A percentile compares a stretch with the other conserved stretches of the same genome.
phyloP scores from a whole-genome alignment of 2,888 invertebrate genomes.

The Drosophila antonietae region DNA sequence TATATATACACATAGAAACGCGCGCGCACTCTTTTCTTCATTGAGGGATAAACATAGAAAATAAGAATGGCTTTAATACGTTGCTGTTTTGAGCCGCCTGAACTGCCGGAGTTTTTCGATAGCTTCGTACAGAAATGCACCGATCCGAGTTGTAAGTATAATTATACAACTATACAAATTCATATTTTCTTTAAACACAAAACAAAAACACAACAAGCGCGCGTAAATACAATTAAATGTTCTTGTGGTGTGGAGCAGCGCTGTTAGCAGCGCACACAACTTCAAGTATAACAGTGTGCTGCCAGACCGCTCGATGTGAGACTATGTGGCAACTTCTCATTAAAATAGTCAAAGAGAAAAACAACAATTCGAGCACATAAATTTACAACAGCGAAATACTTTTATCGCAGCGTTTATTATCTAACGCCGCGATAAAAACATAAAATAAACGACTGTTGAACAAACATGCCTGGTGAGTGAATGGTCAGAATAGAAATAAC shows the following conservation, averaged over 20 bases:
- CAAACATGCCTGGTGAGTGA: conserved; percentile 71
- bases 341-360: conserved; percentile 26
- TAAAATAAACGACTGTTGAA: conserved; percentile 27
- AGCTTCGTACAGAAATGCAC: conserved; percentile 92
- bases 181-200: neutral
- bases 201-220: neutral
- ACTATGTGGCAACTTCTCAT: conserved; percentile 33
- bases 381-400: conserved; percentile 24
- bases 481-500: neutral
- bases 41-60: neutral
- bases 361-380: conserved; percentile 38
- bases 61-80: conserved; percentile 85
- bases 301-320: conserved; percentile 21
- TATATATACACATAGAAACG: neutral
- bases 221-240: neutral
- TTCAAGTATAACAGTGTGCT: conserved; percentile 12
- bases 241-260: conserved; percentile 12
- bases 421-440: conserved; percentile 61
- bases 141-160: conserved; percentile 92
- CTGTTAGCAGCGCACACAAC: conserved; percentile 34
- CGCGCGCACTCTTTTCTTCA: conserved; percentile 1
- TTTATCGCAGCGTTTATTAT: conserved; percentile 66
- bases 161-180: neutral
- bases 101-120: conserved; percentile 90
- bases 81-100: conserved; percentile 92